These are phyloP conservation scores for Cancer borealis DNA, from an alignment of 2,888 invertebrate species.

Conservation along the genomic window DNA sequence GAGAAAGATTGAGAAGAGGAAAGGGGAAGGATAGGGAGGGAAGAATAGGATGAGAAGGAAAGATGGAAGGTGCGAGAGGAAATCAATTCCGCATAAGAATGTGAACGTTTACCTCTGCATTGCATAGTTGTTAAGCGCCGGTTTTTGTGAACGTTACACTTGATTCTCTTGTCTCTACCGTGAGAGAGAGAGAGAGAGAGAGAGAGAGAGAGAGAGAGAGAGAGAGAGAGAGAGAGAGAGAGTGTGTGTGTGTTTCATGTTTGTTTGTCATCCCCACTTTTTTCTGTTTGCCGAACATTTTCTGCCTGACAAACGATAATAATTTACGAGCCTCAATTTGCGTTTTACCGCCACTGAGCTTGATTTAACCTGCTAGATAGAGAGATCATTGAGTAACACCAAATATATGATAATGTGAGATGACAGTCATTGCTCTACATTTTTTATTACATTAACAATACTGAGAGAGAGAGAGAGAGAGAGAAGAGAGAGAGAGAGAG, in stretches of 20 bases:
- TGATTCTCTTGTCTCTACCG: not conserved
- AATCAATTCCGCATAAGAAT: not conserved
- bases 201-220: conserved; percentile 20
- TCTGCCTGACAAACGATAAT: not conserved
- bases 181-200: not conserved
- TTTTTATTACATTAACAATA: not conserved
- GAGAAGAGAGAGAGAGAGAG: not conserved
- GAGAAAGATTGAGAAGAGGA: not conserved
- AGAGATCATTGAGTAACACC: not conserved
- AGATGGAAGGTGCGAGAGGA: not conserved
- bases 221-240: conserved; percentile 17
- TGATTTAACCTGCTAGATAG: not conserved
- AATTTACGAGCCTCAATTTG: not conserved
- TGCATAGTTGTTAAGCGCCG: not conserved
- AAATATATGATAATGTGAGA: not conserved
- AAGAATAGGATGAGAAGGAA: not conserved
- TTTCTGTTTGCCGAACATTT: not conserved
- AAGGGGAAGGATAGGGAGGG: not conserved
- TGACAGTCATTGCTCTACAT: not conserved
- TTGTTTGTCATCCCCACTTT: not conserved
- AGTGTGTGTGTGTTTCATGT: not conserved
- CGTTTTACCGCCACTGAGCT: not conserved
- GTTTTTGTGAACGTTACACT: not conserved
- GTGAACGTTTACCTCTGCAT: not conserved
- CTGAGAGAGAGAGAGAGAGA: not conserved